phyloP scores from a whole-genome alignment of 2,113 vertebrate genomes.

The Phainopepla nitens region DNA sequence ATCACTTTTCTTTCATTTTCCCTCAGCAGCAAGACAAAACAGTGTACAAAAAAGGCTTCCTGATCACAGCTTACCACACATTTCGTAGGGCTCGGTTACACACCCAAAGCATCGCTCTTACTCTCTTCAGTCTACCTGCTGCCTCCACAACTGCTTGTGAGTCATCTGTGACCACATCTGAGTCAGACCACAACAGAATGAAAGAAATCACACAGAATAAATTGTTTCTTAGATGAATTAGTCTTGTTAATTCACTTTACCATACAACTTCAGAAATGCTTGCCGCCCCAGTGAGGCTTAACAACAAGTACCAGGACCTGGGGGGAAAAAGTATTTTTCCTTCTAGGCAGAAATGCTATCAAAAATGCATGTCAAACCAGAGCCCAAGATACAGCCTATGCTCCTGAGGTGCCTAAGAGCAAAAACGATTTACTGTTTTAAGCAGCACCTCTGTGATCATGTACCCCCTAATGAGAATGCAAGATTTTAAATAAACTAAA shows the following conservation, averaged over 20 bases:
- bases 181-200: background rate
- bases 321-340: background rate
- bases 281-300: background rate
- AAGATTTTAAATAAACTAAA: background rate
- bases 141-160: background rate
- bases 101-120: background rate
- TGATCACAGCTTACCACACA: background rate
- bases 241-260: background rate
- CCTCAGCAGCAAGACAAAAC: background rate
- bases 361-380: background rate
- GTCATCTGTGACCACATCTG: background rate
- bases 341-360: background rate
- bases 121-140: background rate
- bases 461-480: background rate
- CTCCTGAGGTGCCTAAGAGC: background rate
- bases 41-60: background rate
- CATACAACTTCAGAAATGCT: background rate
- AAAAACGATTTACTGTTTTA: background rate
- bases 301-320: background rate
- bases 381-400: background rate
- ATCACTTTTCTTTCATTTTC: background rate
- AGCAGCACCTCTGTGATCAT: background rate
- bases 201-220: background rate
- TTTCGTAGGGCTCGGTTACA: background rate
- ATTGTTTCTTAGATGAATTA: background rate